Evolutionary conservation across 2,888 invertebrate genomes (phyloP), one percentile per base, ranked within the genome.

Genomic region (Chelonus formosanus): DNA sequence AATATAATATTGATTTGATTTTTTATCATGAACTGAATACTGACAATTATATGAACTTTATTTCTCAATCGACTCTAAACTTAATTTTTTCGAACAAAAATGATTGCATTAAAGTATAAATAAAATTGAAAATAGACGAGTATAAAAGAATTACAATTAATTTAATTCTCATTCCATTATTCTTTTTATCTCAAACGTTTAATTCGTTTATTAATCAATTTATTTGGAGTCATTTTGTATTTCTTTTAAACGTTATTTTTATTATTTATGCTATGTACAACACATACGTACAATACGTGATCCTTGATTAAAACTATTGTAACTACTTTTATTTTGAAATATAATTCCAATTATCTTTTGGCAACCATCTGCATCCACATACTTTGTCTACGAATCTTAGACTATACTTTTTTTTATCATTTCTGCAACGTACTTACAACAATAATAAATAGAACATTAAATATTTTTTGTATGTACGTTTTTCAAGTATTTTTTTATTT

Each of bases 271-370:
- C 82, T 83, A 83, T 83, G 75, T 83, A 83, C 82, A 83, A 82
- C 82, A 82, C 80, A 82, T 83, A 83, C 81, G 80, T 83, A 82
- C 81, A 83, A 82, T 83, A 82, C 81, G 80, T 80, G 79, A 82
- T 78, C 78, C 78, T 81, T 79, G 75, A 78, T 82, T 82, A 82
- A 77, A 78, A 74, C 77, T 66, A 66, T 52, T 61, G 55, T 61
- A 66, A 35, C 56, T 40, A 40, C 55, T 59, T 55, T 53, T 45
- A 43, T 34, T 78, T 78, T 76, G 73, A 77, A 79, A 79, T 73
- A 76, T 40, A 40, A 40, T 40, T 40, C 40, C 40, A 40, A 40
- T 40, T 40, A 40, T 40, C 78, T 78, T 77, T 76, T 73, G 73
- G 74, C 40, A 40, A 40, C 40, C 40, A 40, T 6, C 40, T 40